These are phyloP conservation scores for Laspeyria flexula DNA, from an alignment of 2,888 invertebrate species.

Conservation along the genomic window DNA sequence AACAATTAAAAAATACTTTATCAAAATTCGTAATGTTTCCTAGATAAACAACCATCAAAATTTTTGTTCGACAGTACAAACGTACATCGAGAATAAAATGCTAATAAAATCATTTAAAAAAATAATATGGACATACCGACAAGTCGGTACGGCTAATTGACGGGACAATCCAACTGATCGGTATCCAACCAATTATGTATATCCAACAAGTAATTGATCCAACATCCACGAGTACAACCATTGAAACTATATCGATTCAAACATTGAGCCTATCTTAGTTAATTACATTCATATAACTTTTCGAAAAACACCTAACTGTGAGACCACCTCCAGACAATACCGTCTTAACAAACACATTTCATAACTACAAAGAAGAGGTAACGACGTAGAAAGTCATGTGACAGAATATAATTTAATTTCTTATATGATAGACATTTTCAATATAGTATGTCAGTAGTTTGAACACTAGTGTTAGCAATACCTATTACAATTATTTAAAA, in stretches of 20 bases:
- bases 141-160: constrained; percentile 71
- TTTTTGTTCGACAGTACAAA: constrained; percentile 49
- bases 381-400: not conserved
- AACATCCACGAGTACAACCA: constrained; percentile 62
- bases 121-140: constrained; percentile 80
- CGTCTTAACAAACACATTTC: not conserved
- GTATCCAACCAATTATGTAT: constrained; percentile 44
- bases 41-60: constrained; percentile 61
- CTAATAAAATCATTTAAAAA: constrained; percentile 75
- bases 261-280: constrained; percentile 64
- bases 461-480: not conserved
- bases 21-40: constrained; percentile 59
- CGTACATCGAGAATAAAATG: constrained; percentile 50
- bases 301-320: constrained; percentile 60
- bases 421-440: too few relatives aligned
- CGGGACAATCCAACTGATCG: constrained; percentile 67
- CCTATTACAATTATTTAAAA: not conserved
- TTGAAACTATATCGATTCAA: constrained; percentile 57
- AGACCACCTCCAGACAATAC: constrained; percentile 32
- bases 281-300: constrained; percentile 59
- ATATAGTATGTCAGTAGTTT: too few relatives aligned
- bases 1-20: constrained; percentile 73
- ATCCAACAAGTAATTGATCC: constrained; percentile 56
- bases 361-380: too few relatives aligned
- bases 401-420: not conserved